Evolutionary conservation across 2,113 vertebrate species (phyloP).

Genomic region (Gorsachius goisagi): DNA sequence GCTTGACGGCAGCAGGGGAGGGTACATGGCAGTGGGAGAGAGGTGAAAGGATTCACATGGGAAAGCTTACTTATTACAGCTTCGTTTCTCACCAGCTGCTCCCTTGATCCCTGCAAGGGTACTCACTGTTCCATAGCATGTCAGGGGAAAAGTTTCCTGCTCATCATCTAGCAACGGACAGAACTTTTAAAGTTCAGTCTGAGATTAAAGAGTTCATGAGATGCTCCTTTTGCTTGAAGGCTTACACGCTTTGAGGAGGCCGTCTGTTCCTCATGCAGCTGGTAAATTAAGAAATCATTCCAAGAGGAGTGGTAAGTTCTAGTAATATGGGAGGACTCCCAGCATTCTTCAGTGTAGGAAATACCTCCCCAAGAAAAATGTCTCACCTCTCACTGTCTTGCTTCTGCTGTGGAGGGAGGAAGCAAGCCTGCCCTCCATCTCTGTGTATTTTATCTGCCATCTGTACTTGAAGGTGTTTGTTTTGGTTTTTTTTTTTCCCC

Average conservation of each 20-base stretch:
- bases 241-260: background rate
- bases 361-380: background rate
- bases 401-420: background rate
- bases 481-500: background rate
- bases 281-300: background rate
- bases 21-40: background rate
- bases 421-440: background rate
- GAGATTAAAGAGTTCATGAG: background rate
- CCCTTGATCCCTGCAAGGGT: background rate
- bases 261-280: background rate
- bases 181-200: background rate
- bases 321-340: background rate
- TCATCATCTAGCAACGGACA: background rate
- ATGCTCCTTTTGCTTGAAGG: background rate
- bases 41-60: background rate
- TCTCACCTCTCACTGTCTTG: background rate
- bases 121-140: rapidly evolving
- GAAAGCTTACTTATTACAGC: background rate
- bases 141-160: background rate
- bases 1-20: background rate
- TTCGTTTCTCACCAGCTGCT: background rate
- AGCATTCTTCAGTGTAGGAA: background rate
- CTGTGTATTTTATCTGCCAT: background rate
- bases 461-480: rapidly evolving
- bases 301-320: background rate